Evolutionary conservation across 2,113 vertebrate species (phyloP).

Genomic region (Petaurus breviceps): DNA sequence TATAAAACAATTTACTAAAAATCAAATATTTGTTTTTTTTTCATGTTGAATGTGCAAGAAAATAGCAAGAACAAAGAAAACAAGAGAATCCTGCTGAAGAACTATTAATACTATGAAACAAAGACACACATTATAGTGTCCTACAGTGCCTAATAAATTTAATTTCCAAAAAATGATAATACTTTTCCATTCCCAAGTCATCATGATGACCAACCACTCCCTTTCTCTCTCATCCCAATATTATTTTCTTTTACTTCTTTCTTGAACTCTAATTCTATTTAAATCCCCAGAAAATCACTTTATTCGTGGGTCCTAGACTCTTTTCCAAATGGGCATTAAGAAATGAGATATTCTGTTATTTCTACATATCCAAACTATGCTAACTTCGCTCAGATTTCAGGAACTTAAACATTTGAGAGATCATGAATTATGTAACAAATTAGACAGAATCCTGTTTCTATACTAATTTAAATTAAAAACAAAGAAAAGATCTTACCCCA

Average conservation of each 20-base stretch:
- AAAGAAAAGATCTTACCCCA: conserved; percentile 85
- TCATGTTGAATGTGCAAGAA: neutral
- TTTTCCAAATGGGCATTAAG: conserved; percentile 30
- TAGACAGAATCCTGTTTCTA: neutral
- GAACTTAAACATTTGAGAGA: conserved; percentile 28
- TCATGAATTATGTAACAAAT: conserved; percentile 8
- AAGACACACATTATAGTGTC: neutral
- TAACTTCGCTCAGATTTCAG: neutral
- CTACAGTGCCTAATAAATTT: neutral
- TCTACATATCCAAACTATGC: neutral
- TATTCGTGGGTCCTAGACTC: neutral
- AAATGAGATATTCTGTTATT: neutral
- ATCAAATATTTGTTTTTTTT: neutral
- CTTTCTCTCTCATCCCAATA: neutral
- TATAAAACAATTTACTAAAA: neutral
- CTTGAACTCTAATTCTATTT: conserved; percentile 19
- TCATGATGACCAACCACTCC: neutral
- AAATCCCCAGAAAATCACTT: conserved; percentile 1
- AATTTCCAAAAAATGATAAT: neutral
- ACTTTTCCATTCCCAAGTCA: neutral
- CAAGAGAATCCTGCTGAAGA: neutral
- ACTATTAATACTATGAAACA: neutral
- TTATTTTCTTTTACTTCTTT: conserved; percentile 23
- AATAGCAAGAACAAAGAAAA: neutral
- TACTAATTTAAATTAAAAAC: conserved; percentile 56